Conservation (phyloP, 2,797 vertebrate species). For the Synaphobranchus kaupii region DNA sequence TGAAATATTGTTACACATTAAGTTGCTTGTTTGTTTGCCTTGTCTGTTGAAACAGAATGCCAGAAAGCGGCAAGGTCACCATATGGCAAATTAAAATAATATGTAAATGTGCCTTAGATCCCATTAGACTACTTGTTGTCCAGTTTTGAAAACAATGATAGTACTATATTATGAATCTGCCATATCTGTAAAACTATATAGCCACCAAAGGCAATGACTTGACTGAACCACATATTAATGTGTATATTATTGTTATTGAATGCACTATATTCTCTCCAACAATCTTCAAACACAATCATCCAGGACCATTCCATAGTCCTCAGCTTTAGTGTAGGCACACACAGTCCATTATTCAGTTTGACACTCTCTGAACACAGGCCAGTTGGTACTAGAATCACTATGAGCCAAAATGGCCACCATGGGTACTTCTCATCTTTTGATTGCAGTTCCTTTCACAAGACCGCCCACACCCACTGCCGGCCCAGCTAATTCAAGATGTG, state of each 20-base stretch:
- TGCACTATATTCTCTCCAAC: background rate
- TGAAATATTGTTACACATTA: background rate
- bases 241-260: background rate
- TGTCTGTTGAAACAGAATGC: background rate
- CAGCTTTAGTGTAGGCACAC: too few relatives aligned
- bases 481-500: too few relatives aligned
- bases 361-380: too few relatives aligned
- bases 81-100: background rate
- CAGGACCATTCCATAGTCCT: too few relatives aligned
- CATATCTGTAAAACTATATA: background rate
- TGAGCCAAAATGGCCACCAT: too few relatives aligned
- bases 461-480: too few relatives aligned
- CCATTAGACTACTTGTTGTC: background rate
- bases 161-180: background rate
- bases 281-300: too few relatives aligned
- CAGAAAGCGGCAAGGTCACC: background rate
- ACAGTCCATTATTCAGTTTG: too few relatives aligned
- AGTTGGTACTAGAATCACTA: too few relatives aligned
- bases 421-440: too few relatives aligned
- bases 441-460: too few relatives aligned
- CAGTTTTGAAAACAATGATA: background rate
- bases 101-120: background rate
- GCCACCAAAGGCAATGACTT: background rate
- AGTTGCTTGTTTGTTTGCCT: too few relatives aligned
- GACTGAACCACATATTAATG: background rate